Conservation (phyloP, 2,888 invertebrate species). For the Apodemia mormo region DNA sequence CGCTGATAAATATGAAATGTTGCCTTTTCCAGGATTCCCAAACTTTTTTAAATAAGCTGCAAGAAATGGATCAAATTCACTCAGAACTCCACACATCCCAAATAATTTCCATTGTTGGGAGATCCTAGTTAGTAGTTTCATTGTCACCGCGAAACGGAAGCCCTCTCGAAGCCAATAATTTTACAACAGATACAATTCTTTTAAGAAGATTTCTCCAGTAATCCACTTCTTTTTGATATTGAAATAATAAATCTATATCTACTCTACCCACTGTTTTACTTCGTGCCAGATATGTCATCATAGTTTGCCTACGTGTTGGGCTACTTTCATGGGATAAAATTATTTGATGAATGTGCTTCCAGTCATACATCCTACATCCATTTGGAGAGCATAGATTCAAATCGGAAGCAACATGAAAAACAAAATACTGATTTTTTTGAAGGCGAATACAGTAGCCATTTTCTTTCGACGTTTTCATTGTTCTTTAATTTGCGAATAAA, state of each 20-base stretch:
- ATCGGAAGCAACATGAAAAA: conserved; percentile 32
- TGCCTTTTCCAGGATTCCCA: conserved; percentile 30
- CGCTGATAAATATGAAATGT: conserved; percentile 35
- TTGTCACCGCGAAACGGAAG: conserved; percentile 37
- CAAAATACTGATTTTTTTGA: conserved; percentile 34
- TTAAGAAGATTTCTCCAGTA: conserved; percentile 38
- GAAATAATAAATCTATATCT: conserved; percentile 30
- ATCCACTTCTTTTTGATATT: conserved; percentile 32
- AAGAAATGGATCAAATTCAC: conserved; percentile 32
- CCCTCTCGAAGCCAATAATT: conserved; percentile 35
- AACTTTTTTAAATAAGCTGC: conserved; percentile 29
- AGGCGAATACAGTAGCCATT: conserved; percentile 37
- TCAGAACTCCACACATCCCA: conserved; percentile 31
- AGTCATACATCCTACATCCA: conserved; percentile 30
- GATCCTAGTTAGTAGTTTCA: conserved; percentile 22
- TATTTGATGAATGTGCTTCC: conserved; percentile 30
- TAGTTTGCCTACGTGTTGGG: conserved; percentile 32
- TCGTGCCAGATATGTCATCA: conserved; percentile 35
- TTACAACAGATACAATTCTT: conserved; percentile 36
- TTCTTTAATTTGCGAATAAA: conserved; percentile 36
- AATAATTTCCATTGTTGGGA: conserved; percentile 32
- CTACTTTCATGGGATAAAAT: conserved; percentile 32
- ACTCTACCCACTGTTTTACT: conserved; percentile 32
- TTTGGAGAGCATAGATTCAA: conserved; percentile 30
- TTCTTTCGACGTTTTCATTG: conserved; percentile 34